Conservation (phyloP, 2,888 invertebrate genomes). For the Quadriops clusia region DNA sequence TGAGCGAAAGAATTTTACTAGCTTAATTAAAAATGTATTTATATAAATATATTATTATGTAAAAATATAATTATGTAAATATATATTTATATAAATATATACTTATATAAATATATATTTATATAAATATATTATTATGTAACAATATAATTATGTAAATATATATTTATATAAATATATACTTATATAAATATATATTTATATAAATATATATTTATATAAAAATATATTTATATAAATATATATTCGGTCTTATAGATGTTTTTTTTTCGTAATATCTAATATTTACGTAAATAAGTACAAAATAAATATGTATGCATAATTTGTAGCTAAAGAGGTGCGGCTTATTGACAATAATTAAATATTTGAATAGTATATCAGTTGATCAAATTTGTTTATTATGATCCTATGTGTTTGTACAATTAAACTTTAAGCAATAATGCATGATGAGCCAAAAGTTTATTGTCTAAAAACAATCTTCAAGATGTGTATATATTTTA, state of each 20-base stretch:
- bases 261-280: conserved; percentile 2
- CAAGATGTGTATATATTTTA: neutral
- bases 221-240: conserved; percentile 1
- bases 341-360: neutral
- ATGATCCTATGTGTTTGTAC: neutral
- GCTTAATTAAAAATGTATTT: neutral
- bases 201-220: neutral
- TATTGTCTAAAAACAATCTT: no score
- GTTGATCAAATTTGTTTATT: neutral
- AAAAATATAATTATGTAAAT: neutral
- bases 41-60: neutral
- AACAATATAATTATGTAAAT: neutral
- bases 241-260: conserved; percentile 2
- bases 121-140: neutral
- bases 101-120: neutral
- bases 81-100: neutral
- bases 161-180: neutral
- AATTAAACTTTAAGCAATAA: neutral
- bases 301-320: neutral
- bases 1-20: neutral
- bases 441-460: no score
- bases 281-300: neutral
- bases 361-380: neutral
- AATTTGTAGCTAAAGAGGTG: neutral
- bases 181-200: neutral